Conservation (phyloP, 2,113 vertebrate genomes). For the Bagarius yarrelli region DNA sequence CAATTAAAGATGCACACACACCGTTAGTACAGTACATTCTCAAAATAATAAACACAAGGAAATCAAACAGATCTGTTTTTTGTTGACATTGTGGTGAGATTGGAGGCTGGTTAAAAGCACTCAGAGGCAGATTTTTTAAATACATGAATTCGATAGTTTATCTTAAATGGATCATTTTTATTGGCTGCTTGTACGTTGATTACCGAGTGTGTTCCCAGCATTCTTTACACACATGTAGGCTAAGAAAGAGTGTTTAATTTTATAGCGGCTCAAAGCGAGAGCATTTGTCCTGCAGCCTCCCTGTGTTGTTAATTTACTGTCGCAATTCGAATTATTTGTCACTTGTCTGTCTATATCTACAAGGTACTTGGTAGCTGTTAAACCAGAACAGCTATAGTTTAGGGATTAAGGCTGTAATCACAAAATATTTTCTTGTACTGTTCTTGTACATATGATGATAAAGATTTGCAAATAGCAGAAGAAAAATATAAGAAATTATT, state of each 20-base stretch:
- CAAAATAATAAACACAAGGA: constrained; percentile 27
- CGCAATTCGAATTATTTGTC: too few species aligned
- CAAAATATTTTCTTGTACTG: background rate
- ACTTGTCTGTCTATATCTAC: background rate
- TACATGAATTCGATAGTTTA: too few species aligned
- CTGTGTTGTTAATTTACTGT: too few species aligned
- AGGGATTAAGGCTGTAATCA: background rate
- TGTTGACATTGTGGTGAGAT: background rate
- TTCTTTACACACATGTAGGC: too few species aligned
- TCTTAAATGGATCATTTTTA: too few species aligned
- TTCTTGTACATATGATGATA: background rate
- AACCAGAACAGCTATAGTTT: background rate
- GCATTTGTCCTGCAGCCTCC: too few species aligned
- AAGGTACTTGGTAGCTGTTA: background rate
- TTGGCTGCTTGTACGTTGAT: too few species aligned
- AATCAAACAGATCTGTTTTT: background rate
- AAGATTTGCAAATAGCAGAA: background rate
- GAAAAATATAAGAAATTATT: background rate
- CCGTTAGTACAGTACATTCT: background rate
- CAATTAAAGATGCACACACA: constrained; percentile 5
- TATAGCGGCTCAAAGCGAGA: too few species aligned
- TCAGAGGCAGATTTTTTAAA: too few species aligned
- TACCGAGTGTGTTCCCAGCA: too few species aligned
- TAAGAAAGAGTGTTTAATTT: too few species aligned
- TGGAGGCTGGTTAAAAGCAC: too few species aligned